Percentiles rank a stretch among this genome's conserved stretches.
Conservation (phyloP, 1,140 invertebrate genomes). For the Drosophila ficusphila region DNA sequence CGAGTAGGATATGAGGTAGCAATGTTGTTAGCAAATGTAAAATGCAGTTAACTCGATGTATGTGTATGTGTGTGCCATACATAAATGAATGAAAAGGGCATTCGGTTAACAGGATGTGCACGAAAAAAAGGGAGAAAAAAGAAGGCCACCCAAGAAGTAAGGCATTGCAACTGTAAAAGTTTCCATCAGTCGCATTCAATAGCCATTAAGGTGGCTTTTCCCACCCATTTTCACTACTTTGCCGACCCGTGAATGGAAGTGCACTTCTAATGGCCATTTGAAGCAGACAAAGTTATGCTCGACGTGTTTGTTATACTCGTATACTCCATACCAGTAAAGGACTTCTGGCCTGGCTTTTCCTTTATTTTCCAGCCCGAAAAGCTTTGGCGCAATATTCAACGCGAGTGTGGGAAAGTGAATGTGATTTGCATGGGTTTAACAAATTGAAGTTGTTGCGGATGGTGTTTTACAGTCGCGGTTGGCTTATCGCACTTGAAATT, state of each 20-base stretch:
- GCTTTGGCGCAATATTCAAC: constrained; percentile 15
- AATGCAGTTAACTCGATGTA: constrained; percentile 55
- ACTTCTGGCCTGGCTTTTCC: constrained; percentile 14
- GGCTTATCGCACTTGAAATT: constrained; percentile 18
- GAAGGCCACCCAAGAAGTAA: constrained; percentile 4
- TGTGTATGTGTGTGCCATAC: constrained; percentile 17
- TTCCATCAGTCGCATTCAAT: constrained; percentile 53
- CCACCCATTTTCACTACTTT: not conserved
- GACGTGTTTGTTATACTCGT: constrained; percentile 52
- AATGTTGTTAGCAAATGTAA: constrained; percentile 58
- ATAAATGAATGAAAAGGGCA: constrained; percentile 58
- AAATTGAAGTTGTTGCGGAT: constrained; percentile 52
- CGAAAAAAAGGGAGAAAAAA: not conserved
- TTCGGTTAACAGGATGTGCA: constrained; percentile 58
- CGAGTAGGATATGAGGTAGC: constrained; percentile 36
- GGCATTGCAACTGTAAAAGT: constrained; percentile 39
- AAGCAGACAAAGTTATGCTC: constrained; percentile 71
- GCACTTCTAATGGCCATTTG: constrained; percentile 71
- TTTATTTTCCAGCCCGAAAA: constrained; percentile 28
- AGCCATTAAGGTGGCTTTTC: constrained; percentile 52
- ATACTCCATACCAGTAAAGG: not conserved
- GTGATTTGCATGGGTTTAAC: constrained; percentile 58
- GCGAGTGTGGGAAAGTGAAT: constrained; percentile 44
- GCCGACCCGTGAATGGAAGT: constrained; percentile 39
- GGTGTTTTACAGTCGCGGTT: constrained; percentile 28